Percentiles rank a stretch among this genome's conserved stretches.
Conservation (phyloP, 2,888 invertebrate species). For the Temnothorax rugatulus region DNA sequence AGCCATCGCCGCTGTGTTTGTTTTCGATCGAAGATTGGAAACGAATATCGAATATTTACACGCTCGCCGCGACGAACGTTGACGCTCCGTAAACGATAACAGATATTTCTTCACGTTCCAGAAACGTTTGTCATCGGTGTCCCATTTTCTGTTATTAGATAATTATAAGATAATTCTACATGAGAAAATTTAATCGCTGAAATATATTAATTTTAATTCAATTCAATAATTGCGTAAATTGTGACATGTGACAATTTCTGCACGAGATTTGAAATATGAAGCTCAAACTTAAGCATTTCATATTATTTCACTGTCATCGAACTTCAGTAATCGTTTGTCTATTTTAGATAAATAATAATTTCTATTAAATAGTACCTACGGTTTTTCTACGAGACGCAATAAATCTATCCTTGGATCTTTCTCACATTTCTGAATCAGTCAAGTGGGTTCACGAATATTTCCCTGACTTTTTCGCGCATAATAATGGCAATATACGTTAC, state of each 20-base stretch:
- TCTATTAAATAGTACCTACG: not conserved
- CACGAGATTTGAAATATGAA: not conserved
- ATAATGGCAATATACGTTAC: slow-evolving; percentile 46
- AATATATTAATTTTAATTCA: slow-evolving; percentile 15
- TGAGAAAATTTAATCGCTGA: not conserved
- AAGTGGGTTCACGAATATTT: slow-evolving; percentile 40
- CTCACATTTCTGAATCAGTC: slow-evolving; percentile 34
- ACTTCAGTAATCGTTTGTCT: not conserved
- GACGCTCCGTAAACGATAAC: slow-evolving; percentile 31
- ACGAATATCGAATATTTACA: slow-evolving; percentile 44
- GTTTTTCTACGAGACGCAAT: not conserved
- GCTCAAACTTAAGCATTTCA: not conserved
- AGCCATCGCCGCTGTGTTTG: slow-evolving; percentile 32
- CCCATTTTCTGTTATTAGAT: not conserved
- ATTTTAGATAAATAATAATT: slow-evolving; percentile 1
- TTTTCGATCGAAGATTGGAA: slow-evolving; percentile 55
- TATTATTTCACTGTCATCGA: not conserved
- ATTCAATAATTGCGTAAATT: not conserved
- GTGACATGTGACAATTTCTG: not conserved
- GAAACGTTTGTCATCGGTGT: slow-evolving; percentile 7
- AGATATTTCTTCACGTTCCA: slow-evolving; percentile 31
- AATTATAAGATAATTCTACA: not conserved
- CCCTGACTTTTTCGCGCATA: not conserved
- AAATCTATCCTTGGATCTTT: slow-evolving; percentile 29
- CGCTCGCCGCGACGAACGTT: slow-evolving; percentile 26